Base-by-base conservation (phyloP, 1,140 invertebrate genomes). In the Penaeus japonicus region DNA sequence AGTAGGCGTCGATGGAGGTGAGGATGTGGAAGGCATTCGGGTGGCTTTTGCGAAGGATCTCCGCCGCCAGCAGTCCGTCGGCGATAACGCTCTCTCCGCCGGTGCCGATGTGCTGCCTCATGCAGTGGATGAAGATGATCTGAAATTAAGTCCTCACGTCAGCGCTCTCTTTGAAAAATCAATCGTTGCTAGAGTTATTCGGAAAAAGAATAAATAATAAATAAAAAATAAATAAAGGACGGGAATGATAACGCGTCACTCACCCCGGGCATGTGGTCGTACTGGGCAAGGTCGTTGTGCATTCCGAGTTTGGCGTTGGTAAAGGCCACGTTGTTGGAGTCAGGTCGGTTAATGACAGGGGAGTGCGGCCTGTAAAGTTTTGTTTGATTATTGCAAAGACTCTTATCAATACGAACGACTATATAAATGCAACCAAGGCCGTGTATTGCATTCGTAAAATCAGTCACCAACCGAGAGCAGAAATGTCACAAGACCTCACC, bases 251-350 rank as follows among this genome's bases (percentile, higher is more conserved):
- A 78, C 7, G 57, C 24, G 59, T 30, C 20, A 91, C 91, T 91
- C 91, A 94, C 94, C 84, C 95, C 95, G 0, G 95, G 95, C 89
- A 94, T 95, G 90, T 96, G 95, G 90, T 95, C 94, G 91, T 96
- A 96, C 91, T 96, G 96, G 2, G 95, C 95, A 82, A 96, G 92
- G 91, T 96, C 95, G 17, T 94, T 95, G 91, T 96, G 95, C 89
- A 96, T 92, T 90, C 95, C 95, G 82, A 96, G 92, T 65, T 94
- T 93, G 87, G 93, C 93, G 2, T 94, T 94, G 54, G 95, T 93
- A 90, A 96, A 96, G n/a, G 95, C 95, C 3, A 95, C 94, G 91
- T 96, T 96, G 90, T 94, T 95, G 12, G 95, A 94, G 54, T 94
- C 94, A 5, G 93, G 92, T 84, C 95, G 95, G 77, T 94, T 93